Evolutionary conservation across 2,113 vertebrate species (phyloP), one percentile per base, ranked within the genome.

Genomic region (Pungitius pungitius): DNA sequence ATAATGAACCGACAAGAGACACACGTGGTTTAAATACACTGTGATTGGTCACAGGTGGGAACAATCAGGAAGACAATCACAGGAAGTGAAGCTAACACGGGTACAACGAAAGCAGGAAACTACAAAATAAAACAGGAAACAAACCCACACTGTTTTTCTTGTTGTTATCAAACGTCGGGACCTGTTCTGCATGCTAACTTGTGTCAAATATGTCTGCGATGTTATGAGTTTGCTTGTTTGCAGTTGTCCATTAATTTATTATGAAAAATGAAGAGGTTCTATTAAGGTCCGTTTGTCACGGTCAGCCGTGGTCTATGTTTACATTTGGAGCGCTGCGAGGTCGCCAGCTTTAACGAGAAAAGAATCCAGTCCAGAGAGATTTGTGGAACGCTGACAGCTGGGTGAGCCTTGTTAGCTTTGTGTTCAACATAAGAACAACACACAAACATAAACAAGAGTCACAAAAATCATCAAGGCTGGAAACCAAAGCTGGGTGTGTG

Each of bases 351-450:
- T 8, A n/a, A 49, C 47, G 18, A 20, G 45, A 13, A 51, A 51
- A 11, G 22, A 52, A 6, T 13, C 10, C 11, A 5, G 51, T 13
- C 51, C 51, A 22, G 12, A 24, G 51, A 52, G 51, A 24, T 24
- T 22, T 52, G 22, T 24, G 51, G 51, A 24, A 85, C 85, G 59
- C 77, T 88, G 80, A 85, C 86, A 85, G 83, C 85, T 87, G 86
- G n/a, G 71, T 79, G 73, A 87, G 86, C 69, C 90, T 88, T 87
- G 90, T 91, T 89, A 91, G 85, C 80, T 76, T 70, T 62, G 78
- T 58, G 43, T 77, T 87, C 51, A 39, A 40, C 73, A 82, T 20
- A 54, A 69, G 59, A 64, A 57, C 55, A 65, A 79, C 70, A 79
- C 75, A 78, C 76, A 73, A 43, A 62, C 26, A 58, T 30, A 69